These are phyloP conservation scores for Trochalopteron elliotii DNA, from an alignment of 2,113 vertebrate species.

Conservation along the genomic window DNA sequence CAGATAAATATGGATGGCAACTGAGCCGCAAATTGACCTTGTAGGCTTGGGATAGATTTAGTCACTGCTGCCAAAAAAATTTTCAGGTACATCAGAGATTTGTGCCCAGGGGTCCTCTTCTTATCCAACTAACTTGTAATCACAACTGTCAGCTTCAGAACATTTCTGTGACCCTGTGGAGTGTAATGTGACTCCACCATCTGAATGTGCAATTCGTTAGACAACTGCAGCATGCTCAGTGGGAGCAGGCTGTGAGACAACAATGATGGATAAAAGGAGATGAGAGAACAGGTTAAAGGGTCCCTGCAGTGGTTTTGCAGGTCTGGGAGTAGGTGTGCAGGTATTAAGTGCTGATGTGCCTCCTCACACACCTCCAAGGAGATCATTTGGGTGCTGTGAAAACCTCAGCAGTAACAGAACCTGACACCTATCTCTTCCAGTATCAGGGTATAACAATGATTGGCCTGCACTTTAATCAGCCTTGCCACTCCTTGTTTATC, in stretches of 20 bases:
- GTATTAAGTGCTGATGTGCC: not conserved
- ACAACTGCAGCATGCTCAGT: constrained; percentile 49
- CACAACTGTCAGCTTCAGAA: constrained; percentile 60
- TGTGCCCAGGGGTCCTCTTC: constrained; percentile 50
- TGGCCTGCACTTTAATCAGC: constrained; percentile 18
- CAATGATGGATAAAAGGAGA: not conserved
- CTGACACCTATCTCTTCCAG: constrained; percentile 43
- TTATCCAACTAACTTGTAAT: constrained; percentile 67
- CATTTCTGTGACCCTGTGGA: constrained; percentile 51
- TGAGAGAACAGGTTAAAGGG: constrained; percentile 45
- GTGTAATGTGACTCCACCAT: constrained; percentile 40
- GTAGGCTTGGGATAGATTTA: constrained; percentile 53
- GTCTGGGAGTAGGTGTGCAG: constrained; percentile 33
- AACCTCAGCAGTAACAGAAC: constrained; percentile 21
- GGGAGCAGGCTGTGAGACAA: constrained; percentile 30
- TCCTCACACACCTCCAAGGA: not conserved
- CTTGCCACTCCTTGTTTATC: constrained; percentile 34
- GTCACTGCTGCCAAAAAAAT: constrained; percentile 52
- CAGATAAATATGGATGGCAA: constrained; percentile 55
- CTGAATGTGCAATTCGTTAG: constrained; percentile 60
- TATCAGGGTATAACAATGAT: not conserved
- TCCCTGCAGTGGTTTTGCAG: constrained; percentile 40
- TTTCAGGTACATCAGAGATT: constrained; percentile 65
- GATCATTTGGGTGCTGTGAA: constrained; percentile 6
- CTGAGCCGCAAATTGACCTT: constrained; percentile 63